Evolutionary conservation across 2,888 invertebrate species (phyloP).

Genomic region (Pseudococcus longispinus): DNA sequence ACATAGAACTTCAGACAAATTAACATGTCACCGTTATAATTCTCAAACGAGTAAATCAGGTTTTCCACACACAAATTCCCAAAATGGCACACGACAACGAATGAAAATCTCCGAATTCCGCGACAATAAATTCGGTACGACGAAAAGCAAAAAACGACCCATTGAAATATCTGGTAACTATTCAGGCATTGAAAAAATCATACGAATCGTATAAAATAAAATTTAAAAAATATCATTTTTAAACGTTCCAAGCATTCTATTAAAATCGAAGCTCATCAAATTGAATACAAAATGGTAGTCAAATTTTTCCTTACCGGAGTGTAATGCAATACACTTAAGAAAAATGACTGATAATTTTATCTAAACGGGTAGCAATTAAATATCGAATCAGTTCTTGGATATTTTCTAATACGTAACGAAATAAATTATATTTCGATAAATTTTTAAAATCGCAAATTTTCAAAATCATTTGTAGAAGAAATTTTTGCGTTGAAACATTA

Average conservation of each 20-base stretch:
- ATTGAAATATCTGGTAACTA: background rate
- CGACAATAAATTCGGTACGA: background rate
- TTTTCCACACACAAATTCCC: background rate
- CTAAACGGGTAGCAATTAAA: background rate
- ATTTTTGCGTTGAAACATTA: background rate
- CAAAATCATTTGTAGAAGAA: background rate
- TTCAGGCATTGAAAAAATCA: background rate
- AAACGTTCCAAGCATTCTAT: background rate
- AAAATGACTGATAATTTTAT: background rate
- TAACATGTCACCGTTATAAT: background rate
- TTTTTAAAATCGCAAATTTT: background rate
- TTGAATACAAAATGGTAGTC: background rate
- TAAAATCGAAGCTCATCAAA: conserved; percentile 6
- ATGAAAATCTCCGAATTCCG: background rate
- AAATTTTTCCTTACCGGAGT: background rate
- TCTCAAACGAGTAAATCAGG: background rate
- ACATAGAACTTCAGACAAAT: background rate
- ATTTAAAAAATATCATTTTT: background rate
- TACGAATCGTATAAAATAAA: background rate
- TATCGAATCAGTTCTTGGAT: background rate
- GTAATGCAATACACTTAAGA: background rate
- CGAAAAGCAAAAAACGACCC: background rate
- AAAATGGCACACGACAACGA: background rate
- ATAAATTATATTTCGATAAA: background rate
- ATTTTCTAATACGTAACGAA: background rate